These are phyloP conservation scores for Lutraria lutraria DNA, from an alignment of 2,888 invertebrate species.

Conservation along the genomic window DNA sequence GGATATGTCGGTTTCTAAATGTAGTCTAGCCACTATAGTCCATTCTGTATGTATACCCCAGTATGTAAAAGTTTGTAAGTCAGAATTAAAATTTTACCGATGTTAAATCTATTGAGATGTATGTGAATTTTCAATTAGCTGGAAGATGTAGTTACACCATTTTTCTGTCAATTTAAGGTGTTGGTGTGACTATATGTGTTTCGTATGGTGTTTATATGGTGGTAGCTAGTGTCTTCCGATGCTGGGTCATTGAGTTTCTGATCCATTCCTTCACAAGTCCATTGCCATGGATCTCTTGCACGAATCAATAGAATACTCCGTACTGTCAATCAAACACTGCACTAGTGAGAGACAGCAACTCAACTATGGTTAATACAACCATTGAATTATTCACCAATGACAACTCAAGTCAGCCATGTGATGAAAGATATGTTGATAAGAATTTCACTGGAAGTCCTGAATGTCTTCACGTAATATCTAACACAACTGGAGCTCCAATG, in stretches of 20 bases:
- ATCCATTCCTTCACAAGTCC: conserved; percentile 43
- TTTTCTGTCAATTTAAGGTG: neutral
- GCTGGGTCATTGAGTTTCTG: conserved; percentile 44
- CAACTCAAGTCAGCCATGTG: too few species aligned
- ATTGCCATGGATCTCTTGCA: conserved; percentile 40
- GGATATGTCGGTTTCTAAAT: too few species aligned
- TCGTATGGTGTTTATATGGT: conserved; percentile 31
- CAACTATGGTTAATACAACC: neutral
- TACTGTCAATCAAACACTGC: conserved; percentile 17
- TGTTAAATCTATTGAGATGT: too few species aligned
- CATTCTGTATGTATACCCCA: too few species aligned
- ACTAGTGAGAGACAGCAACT: neutral
- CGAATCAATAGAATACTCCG: conserved; percentile 44
- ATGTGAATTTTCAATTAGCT: too few species aligned
- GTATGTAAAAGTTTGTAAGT: too few species aligned
- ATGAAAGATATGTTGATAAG: neutral
- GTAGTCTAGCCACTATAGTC: too few species aligned
- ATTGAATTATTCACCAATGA: too few species aligned
- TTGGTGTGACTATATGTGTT: conserved; percentile 6
- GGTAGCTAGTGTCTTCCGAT: conserved; percentile 40
- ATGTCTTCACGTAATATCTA: neutral
- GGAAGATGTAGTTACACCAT: too few species aligned
- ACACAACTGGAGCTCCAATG: neutral
- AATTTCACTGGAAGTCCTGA: neutral
- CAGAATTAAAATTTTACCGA: too few species aligned